Evolutionary conservation across 2,113 vertebrate genomes (phyloP).

Genomic region (Garra rufa): DNA sequence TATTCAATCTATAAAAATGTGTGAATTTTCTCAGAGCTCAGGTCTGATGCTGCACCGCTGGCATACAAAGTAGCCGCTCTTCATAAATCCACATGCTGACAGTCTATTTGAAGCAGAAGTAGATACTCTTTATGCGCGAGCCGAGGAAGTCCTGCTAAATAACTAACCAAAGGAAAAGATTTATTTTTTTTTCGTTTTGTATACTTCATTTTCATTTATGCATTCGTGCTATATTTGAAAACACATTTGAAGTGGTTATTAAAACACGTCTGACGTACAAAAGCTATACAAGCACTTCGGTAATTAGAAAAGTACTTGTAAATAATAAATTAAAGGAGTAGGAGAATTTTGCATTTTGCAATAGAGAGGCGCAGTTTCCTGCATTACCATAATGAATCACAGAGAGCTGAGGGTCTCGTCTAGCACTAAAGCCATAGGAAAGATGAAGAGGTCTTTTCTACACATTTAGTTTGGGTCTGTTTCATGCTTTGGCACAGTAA

Average conservation of each 20-base stretch:
- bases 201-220: neutral
- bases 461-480: constrained; percentile 75
- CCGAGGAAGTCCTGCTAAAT: constrained; percentile 22
- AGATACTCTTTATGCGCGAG: constrained; percentile 16
- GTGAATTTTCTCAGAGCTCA: constrained; percentile 53
- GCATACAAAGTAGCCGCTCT: constrained; percentile 60
- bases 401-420: constrained; percentile 72
- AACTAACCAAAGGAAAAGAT: neutral
- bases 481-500: neutral
- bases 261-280: constrained; percentile 92
- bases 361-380: constrained; percentile 85
- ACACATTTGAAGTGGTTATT: constrained; percentile 88
- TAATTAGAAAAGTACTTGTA: constrained; percentile 89
- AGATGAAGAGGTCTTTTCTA: constrained; percentile 77
- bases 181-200: neutral
- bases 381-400: constrained; percentile 91
- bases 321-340: constrained; percentile 96
- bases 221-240: constrained; percentile 63
- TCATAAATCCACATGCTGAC: constrained; percentile 57
- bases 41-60: constrained; percentile 34
- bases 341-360: constrained; percentile 81
- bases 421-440: constrained; percentile 76
- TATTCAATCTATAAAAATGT: constrained; percentile 65
- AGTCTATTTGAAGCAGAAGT: constrained; percentile 29
- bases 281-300: constrained; percentile 87